Base-by-base conservation (phyloP, 2,888 invertebrate genomes). In the Gasteruption jaculator region DNA sequence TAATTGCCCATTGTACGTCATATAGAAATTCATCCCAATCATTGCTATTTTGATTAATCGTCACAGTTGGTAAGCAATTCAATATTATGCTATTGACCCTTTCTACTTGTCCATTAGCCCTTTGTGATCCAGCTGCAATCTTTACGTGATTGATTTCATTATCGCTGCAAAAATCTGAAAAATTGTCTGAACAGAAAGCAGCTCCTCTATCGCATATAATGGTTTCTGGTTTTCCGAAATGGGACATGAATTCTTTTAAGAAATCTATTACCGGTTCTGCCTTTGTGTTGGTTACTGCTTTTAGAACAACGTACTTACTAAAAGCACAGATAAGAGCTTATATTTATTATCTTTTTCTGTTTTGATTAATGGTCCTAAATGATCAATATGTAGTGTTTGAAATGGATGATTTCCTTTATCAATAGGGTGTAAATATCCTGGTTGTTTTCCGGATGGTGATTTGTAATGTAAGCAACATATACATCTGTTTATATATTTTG, bases 141-240 rank as follows among this genome's bases (percentile, higher is more conserved):
- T 49, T 50, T 4, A 54, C 43, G 37, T 58, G 57, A 21, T 48
- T 40, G 5, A 61, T 57, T 3, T 45, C 31, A 26, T 52, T 38
- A 4, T 46, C 16, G 2, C 43, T 22, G 27, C 54, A 58, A 41
- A 52, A 58, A 3, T 37, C 25, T 35, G 51, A 48, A 14, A 38
- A 38, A 2, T n/a, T n/a, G 5, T 50, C 50, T 0, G 56, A 52
- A 3, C 54, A 56, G 31, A 53, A 60, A 2, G 56, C 54, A 2
- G 58, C 50, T 16, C 57, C 60, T 43, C 55, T 35, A 39, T 61
- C 57, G 6, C 48, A 49, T 5, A 61, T 43, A 1, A 62, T 50
- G 3, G 49, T 34, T 8, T 25, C 32, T 5, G 61, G 57, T n/a
- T 50, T 49, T 2, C 60, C 58, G 40, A 56, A 59, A 39, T 50